A percentile compares a stretch with the other conserved stretches of the same genome.
Evolutionary conservation across 2,113 vertebrate species (phyloP).

Genomic region (Andinoacara biseriatus): DNA sequence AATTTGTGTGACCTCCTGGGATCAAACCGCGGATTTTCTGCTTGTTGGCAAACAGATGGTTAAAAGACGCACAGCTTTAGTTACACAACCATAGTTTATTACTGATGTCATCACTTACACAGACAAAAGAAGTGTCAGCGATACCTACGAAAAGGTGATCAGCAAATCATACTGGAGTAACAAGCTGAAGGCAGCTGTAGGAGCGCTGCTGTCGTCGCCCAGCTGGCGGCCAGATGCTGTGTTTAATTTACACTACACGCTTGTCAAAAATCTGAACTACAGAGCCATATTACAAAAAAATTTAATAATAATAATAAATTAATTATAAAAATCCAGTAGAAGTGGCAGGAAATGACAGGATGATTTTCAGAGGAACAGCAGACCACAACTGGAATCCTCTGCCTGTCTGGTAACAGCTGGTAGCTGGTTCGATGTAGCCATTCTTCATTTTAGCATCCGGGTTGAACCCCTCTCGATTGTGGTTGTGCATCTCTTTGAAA

Average conservation of each 20-base stretch:
- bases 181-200: constrained; percentile 23
- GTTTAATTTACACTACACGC: constrained; percentile 29
- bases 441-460: not conserved
- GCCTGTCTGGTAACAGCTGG: not conserved
- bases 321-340: constrained; percentile 8
- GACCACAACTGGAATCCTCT: not conserved
- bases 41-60: not conserved
- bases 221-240: constrained; percentile 23
- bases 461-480: not conserved
- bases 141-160: constrained; percentile 56
- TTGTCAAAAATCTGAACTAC: not conserved
- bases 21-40: too few species aligned
- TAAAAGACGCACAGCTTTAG: constrained; percentile 38
- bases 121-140: constrained; percentile 67
- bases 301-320: not conserved
- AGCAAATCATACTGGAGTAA: constrained; percentile 41
- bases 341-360: constrained; percentile 14
- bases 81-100: constrained; percentile 80
- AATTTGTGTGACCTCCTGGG: too few species aligned
- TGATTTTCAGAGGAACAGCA: constrained; percentile 38
- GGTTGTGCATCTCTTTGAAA: constrained; percentile 34
- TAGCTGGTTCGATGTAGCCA: not conserved
- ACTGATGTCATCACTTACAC: constrained; percentile 74
- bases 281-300: constrained; percentile 17
- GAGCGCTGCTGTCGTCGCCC: constrained; percentile 26